Conservation (phyloP, 2,113 vertebrate species). For the Sciurus niger region DNA sequence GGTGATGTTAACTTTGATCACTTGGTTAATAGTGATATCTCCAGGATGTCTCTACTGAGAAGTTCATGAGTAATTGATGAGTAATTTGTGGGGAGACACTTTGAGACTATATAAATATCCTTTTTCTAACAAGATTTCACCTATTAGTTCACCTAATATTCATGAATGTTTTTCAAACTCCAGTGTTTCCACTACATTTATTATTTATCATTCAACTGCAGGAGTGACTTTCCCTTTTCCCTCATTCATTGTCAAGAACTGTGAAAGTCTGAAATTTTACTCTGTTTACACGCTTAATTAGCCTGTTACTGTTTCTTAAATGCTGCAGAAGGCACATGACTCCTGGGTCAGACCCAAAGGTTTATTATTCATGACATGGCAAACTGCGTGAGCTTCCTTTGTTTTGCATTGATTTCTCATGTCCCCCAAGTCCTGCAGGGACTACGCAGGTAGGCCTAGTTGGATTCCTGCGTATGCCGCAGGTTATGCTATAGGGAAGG, state of each 20-base stretch:
- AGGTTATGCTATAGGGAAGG: neutral
- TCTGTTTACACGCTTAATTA: slow-evolving; percentile 39
- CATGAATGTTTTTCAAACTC: slow-evolving; percentile 36
- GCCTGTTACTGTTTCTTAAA: slow-evolving; percentile 49
- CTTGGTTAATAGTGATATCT: neutral
- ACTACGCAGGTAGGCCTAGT: neutral
- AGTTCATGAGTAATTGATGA: slow-evolving; percentile 19
- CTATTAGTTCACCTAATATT: slow-evolving; percentile 24
- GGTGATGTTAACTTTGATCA: slow-evolving; percentile 20
- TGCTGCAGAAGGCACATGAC: neutral
- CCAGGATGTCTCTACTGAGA: neutral
- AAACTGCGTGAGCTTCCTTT: slow-evolving; percentile 15
- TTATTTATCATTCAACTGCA: slow-evolving; percentile 32
- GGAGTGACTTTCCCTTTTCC: neutral
- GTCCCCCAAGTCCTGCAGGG: neutral
- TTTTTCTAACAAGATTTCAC: slow-evolving; percentile 56
- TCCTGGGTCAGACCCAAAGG: slow-evolving; percentile 8
- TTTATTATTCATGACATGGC: slow-evolving; percentile 55
- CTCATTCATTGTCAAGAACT: slow-evolving; percentile 42
- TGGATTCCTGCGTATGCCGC: slow-evolving; percentile 31
- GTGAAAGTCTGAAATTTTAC: slow-evolving; percentile 45
- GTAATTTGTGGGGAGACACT: slow-evolving; percentile 21
- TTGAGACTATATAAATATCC: slow-evolving; percentile 20
- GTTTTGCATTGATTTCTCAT: slow-evolving; percentile 26
- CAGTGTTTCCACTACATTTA: slow-evolving; percentile 6